Base-by-base conservation (phyloP, 2,113 vertebrate species). In the Rhadina sibilatrix region DNA sequence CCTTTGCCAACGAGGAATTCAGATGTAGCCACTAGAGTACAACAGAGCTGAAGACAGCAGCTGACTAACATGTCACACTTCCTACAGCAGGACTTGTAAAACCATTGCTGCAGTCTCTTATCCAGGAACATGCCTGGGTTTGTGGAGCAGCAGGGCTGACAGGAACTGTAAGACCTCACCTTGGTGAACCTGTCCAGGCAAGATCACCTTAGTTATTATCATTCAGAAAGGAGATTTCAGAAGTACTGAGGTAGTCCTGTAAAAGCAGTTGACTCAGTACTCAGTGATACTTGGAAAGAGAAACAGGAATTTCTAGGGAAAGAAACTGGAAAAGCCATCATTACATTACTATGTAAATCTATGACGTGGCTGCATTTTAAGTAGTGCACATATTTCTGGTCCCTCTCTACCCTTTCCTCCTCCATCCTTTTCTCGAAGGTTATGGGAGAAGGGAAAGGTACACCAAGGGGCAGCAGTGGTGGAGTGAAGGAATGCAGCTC, bases 391-490 rank as follows among this genome's bases (percentile, higher is more conserved):
- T 68, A 11, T 15, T 82, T 68, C 38, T 91, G 11, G 47, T 87
- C 10, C 31, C 10, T 69, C 22, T 47, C 52, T 75, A 27, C 49
- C 38, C 23, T 18, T 28, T 82, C 17, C 17, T 82, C 37, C 44
- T 85, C 24, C 47, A 46, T 79, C 13, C 60, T 59, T 78, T 59
- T 78, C 56, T 18, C 13, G 6, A 90, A 86, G 10, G 15, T 40
- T 64, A 10, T 23, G n/a, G 38, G 72, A 71, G 16, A 70, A 78
- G 20, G 28, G 10, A 33, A 84, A 33, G 37, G 37, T 70, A 11
- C 24, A 44, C 49, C 0, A 0, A 74, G 64, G 46, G 28, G 37
- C 49, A 80, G 12, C 38, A 50, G 0, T 0, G 0, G 10, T 30
- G 44, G 23, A 83, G 25, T 1, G 5, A 60, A 81, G 30, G 19